Percentiles rank a stretch among this genome's conserved stretches.
These are phyloP conservation scores for Calephelis virginiensis DNA, from an alignment of 1,140 invertebrate species.

Conservation along the genomic window DNA sequence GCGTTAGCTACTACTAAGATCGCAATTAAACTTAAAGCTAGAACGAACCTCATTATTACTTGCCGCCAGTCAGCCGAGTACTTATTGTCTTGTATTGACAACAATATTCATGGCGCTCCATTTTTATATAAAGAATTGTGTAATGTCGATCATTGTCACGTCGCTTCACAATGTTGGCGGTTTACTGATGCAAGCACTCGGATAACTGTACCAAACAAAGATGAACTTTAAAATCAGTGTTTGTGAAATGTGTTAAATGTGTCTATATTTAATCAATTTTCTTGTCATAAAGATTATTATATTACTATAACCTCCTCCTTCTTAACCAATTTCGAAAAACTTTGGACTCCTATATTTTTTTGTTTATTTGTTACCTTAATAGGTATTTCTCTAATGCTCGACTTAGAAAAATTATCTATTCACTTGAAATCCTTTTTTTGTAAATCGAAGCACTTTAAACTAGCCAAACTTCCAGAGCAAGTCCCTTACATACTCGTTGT, in stretches of 20 bases:
- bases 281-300: too few species aligned
- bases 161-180: slow-evolving; percentile 47
- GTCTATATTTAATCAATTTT: too few species aligned
- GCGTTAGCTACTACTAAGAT: slow-evolving; percentile 41
- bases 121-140: slow-evolving; percentile 75
- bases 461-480: too few species aligned
- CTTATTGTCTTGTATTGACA: slow-evolving; percentile 57
- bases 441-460: too few species aligned
- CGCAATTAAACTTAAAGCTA: slow-evolving; percentile 49
- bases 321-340: too few species aligned
- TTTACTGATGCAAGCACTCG: slow-evolving; percentile 47
- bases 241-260: not conserved
- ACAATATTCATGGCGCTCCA: slow-evolving; percentile 60
- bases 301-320: too few species aligned
- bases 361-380: too few species aligned
- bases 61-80: slow-evolving; percentile 37
- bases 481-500: too few species aligned
- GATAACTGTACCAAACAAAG: slow-evolving; percentile 4
- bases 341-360: too few species aligned
- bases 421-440: too few species aligned
- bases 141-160: slow-evolving; percentile 57
- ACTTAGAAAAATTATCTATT: too few species aligned
- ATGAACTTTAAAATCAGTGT: slow-evolving; percentile 12
- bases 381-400: too few species aligned
- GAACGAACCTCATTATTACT: slow-evolving; percentile 51